Evolutionary conservation across 2,797 vertebrate genomes (phyloP), one percentile per base, ranked within the genome.

Genomic region (Leontocebus nigricollis): DNA sequence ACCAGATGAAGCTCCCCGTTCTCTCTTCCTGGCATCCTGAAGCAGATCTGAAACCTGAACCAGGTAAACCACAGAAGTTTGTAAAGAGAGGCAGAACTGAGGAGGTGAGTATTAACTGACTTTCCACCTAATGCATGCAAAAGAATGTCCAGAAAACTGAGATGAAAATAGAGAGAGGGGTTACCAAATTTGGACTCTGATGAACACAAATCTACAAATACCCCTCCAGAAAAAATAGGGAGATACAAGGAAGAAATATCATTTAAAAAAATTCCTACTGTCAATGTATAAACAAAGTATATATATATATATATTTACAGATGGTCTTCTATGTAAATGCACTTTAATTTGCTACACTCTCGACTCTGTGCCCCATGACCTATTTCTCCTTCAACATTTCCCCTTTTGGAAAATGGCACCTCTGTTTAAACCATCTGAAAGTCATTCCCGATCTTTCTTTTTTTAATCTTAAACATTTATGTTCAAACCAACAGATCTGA

Each of bases 351-450:
- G 79, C 52, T 77, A 41, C 70, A 77, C 44, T 86, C 89, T 80
- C 55, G 27, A 89, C 55, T 80, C 52, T 19, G 36, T 7, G 87
- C 39, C 41, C 20, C 15, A 61, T 4, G 46, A 70, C 41, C 55
- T 86, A 15, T 26, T 92, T 90, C 64, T 93, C 44, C 44, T 50
- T 84, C 30, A 80, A 48, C 41, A 70, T 89, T 72, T 86, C 57
- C 64, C 72, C 81, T 90, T 95, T 94, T 26, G 48, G 48, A 88
- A 84, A 90, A 81, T 11, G 33, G n/a, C 81, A 72, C 41, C 27
- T 46, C 36, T 76, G 55, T 13, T 67, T 20, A 87, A 67, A n/a
- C 11, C 85, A 67, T 15, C 36, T 83, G 17, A 84, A 33, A 41
- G 30, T 75, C n/a, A 55, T 19, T 72, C 13, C 10, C 33, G 6